Base-by-base conservation (phyloP, 2,888 invertebrate genomes). In the Steinernema scapterisci region DNA sequence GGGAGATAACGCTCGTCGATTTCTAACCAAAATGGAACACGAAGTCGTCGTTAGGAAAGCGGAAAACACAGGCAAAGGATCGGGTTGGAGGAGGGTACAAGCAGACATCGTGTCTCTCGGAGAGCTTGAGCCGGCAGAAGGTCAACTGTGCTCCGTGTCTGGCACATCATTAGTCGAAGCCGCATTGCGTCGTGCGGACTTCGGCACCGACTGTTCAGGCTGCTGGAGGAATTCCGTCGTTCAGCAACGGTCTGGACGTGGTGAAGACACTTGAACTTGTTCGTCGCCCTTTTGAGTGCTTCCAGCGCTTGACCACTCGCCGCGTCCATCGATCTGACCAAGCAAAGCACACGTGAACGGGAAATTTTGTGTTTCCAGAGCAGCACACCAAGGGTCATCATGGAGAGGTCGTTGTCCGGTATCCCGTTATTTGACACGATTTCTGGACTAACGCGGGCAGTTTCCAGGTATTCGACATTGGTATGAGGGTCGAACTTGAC, bases 1-100 rank as follows among this genome's bases (percentile, higher is more conserved):
- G 38, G 1, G 7, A 31, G 63, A 63, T 63, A 63, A 63, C 63
- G 31, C 16, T 31, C 31, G 54, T 11, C 21, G 38, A 16, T 27
- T 63, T 63, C 31, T 25, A 31, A 25, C 31, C 3, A 63, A 31
- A 63, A 7, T 31, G 63, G 31, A 38, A 31, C 25, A 63, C 63
- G 31, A 31, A 25, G 25, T 31, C 25, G 31, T 63, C 43, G 23
- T 70, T 31, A 63, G 16, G 38, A 27, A 9, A 79, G 71, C 44
- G 77, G 80, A 79, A 86, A 85, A 75, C 86, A 86, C 16, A 86
- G 73, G 76, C 86, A 86, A 19, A 84, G 76, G 72, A 86, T 76
- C 9, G 83, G 84, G 31, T 85, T 86, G 38, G 79, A 77, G 51
- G 79, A 79, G 27, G 84, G 83, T 19, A 81, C 82, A 23, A 86